phyloP scores from a whole-genome alignment of 1,140 invertebrate species.

The Listronotus oregonensis region DNA sequence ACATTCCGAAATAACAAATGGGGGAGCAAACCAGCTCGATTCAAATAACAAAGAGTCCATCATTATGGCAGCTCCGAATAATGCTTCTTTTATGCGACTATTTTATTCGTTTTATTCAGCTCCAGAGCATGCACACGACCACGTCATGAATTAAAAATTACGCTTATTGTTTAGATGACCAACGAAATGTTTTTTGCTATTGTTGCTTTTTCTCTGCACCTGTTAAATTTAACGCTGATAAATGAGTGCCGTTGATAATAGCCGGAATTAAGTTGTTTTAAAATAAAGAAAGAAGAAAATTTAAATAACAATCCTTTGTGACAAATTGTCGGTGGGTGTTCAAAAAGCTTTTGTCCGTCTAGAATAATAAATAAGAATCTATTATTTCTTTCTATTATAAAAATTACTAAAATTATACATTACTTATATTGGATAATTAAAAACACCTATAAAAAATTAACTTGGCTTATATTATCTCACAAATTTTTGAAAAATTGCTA shows the following conservation, averaged over 20 bases:
- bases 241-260: constrained; percentile 4
- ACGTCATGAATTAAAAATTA: constrained; percentile 15
- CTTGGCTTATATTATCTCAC: too few species aligned
- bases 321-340: not conserved
- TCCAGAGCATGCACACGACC: constrained; percentile 7
- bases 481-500: too few species aligned
- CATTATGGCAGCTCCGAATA: constrained; percentile 11
- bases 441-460: too few species aligned
- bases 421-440: too few species aligned
- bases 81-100: constrained; percentile 10
- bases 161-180: constrained; percentile 15
- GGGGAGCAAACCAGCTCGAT: constrained; percentile 2
- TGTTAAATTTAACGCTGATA: constrained; percentile 11
- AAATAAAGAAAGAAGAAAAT: constrained; percentile 9
- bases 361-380: not conserved
- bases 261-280: constrained; percentile 11
- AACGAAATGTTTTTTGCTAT: constrained; percentile 10
- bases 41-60: constrained; percentile 8
- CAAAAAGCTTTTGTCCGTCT: not conserved
- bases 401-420: too few species aligned
- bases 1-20: constrained; percentile 9
- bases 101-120: constrained; percentile 12
- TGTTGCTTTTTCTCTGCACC: constrained; percentile 12
- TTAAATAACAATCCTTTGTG: constrained; percentile 13
- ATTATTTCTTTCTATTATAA: too few species aligned